These are phyloP conservation scores for Abrostola triplasia DNA, from an alignment of 2,888 invertebrate genomes.

Conservation along the genomic window DNA sequence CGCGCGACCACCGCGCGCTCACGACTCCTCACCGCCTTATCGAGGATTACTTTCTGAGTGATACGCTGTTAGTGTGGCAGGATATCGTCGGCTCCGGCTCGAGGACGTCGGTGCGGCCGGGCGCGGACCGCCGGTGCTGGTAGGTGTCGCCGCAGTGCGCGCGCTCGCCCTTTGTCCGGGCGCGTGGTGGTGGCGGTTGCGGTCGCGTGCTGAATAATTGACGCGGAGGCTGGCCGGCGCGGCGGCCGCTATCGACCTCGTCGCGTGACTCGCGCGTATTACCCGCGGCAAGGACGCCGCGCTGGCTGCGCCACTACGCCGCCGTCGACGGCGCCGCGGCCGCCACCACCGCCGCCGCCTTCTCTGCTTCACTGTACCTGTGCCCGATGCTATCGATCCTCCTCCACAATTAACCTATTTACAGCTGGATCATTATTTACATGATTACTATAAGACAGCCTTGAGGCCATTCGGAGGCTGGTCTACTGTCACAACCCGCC, in stretches of 20 bases:
- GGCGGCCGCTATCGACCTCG: slow-evolving; percentile 87
- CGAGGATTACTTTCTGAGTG: slow-evolving; percentile 73
- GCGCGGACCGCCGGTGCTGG: slow-evolving; percentile 77
- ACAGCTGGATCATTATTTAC: slow-evolving; percentile 45
- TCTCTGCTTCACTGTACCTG: slow-evolving; percentile 57
- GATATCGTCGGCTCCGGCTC: slow-evolving; percentile 55
- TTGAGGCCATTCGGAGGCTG: slow-evolving; percentile 12
- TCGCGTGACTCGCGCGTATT: slow-evolving; percentile 83
- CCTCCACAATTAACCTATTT: slow-evolving; percentile 49
- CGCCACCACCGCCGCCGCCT: slow-evolving; percentile 63
- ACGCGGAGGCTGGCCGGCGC: slow-evolving; percentile 83
- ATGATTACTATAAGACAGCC: slow-evolving; percentile 14
- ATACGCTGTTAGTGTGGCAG: slow-evolving; percentile 71
- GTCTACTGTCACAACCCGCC: slow-evolving; percentile 28
- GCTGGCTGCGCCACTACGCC: slow-evolving; percentile 82
- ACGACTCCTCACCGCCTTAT: slow-evolving; percentile 55
- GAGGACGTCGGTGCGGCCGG: slow-evolving; percentile 65
- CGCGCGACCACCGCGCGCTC: slow-evolving; percentile 80
- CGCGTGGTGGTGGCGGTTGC: slow-evolving; percentile 73
- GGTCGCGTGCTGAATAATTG: slow-evolving; percentile 85
- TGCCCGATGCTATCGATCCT: slow-evolving; percentile 50
- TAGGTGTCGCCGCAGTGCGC: slow-evolving; percentile 80
- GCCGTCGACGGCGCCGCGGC: slow-evolving; percentile 66
- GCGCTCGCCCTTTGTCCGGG: slow-evolving; percentile 77
- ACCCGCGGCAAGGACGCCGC: slow-evolving; percentile 84